phyloP scores from a whole-genome alignment of 2,888 invertebrate species.

The Noctuana brunneofusca region DNA sequence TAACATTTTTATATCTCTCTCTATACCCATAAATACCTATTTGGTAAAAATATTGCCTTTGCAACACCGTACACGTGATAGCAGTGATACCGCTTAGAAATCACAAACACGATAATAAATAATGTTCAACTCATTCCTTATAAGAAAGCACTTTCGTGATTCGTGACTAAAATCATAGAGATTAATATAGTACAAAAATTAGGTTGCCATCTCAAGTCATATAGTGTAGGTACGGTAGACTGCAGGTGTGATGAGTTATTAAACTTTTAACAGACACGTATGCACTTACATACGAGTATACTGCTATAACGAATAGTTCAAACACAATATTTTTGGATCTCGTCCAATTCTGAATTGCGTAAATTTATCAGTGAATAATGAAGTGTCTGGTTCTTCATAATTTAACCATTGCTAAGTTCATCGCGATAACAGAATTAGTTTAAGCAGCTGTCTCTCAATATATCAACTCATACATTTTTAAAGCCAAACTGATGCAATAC shows the following conservation, averaged over 20 bases:
- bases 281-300: no score
- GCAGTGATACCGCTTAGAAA: no score
- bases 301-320: constrained; percentile 7
- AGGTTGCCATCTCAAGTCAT: no score
- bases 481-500: constrained; percentile 52
- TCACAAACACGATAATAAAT: no score
- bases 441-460: constrained; percentile 59
- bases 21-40: no score
- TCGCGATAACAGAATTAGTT: constrained; percentile 44
- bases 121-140: no score
- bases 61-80: no score
- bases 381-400: constrained; percentile 2
- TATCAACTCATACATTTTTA: constrained; percentile 55
- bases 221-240: not conserved
- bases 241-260: not conserved
- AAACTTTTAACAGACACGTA: constrained; percentile 3
- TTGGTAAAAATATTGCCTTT: no score
- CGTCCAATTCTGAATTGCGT: constrained; percentile 24
- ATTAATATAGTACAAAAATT: no score
- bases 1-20: no score
- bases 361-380: constrained; percentile 34
- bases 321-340: constrained; percentile 32
- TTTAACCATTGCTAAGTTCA: constrained; percentile 11
- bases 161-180: no score
- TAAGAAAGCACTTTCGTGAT: no score